These are phyloP conservation scores for Rhizomys pruinosus DNA, from an alignment of 2,113 vertebrate genomes.

Conservation along the genomic window DNA sequence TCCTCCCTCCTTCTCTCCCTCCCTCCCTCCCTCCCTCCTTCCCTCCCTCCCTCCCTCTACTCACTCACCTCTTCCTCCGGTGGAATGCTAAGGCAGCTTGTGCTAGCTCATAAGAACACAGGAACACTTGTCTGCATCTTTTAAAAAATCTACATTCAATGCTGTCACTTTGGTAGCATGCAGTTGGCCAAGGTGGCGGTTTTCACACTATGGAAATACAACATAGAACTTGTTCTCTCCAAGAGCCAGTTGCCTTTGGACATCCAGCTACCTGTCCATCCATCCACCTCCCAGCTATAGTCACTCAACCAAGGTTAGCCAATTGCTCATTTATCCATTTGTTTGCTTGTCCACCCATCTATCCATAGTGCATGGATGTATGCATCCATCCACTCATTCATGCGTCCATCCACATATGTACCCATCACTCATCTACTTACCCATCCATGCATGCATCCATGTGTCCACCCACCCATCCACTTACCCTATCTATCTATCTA, in stretches of 20 bases:
- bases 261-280: not conserved
- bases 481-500: rapidly evolving
- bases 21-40: rapidly evolving
- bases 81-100: not conserved
- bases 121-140: not conserved
- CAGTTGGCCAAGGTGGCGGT: too few species aligned
- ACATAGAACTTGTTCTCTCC: not conserved
- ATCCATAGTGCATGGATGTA: too few species aligned
- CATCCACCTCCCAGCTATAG: not conserved
- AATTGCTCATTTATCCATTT: not conserved
- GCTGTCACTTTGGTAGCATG: not conserved
- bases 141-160: not conserved
- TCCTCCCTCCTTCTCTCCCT: rapidly evolving
- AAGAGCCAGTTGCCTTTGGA: not conserved
- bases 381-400: not conserved
- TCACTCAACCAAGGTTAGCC: too few species aligned
- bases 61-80: not conserved
- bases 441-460: not conserved
- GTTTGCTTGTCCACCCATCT: not conserved
- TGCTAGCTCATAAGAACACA: not conserved
- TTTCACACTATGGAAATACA: not conserved
- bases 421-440: not conserved
- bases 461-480: not conserved
- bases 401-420: too few species aligned
- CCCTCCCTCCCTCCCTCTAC: rapidly evolving